A percentile compares a stretch with the other conserved stretches of the same genome.
phyloP scores from a whole-genome alignment of 2,797 vertebrate species.

The Gobionotothen gibberifrons region DNA sequence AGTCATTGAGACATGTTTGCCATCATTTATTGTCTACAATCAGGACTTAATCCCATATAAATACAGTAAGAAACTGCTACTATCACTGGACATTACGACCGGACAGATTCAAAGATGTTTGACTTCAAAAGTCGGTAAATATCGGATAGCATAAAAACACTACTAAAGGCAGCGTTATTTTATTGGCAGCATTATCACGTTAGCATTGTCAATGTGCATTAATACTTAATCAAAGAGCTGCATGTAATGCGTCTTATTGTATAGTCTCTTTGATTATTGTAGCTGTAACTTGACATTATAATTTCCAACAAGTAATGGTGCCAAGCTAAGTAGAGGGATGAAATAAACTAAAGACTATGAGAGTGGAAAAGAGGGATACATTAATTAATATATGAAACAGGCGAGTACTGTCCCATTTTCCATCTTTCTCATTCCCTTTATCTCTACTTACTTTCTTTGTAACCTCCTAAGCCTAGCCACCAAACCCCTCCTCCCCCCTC shows the following conservation, averaged over 20 bases:
- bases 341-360: slow-evolving; percentile 19
- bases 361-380: slow-evolving; percentile 3
- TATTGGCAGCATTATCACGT: not conserved
- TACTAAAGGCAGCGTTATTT: not conserved
- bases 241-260: no score
- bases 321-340: not conserved
- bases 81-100: no score
- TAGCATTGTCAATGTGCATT: not conserved
- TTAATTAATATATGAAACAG: slow-evolving; percentile 20
- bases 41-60: slow-evolving; percentile 2
- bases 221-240: not conserved
- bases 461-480: slow-evolving; percentile 20
- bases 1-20: slow-evolving; percentile 1
- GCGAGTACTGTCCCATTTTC: slow-evolving; percentile 45
- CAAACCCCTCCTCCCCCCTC: slow-evolving; percentile 11
- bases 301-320: not conserved
- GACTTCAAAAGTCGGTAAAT: no score
- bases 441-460: slow-evolving; percentile 30
- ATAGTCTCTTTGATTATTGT: not conserved
- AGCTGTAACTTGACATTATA: slow-evolving; percentile 2
- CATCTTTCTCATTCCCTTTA: slow-evolving; percentile 44
- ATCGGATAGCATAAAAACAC: no score
- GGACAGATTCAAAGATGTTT: no score
- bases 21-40: not conserved
- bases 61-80: not conserved